phyloP scores from a whole-genome alignment of 2,113 vertebrate species.

The Stigmatopora argus region DNA sequence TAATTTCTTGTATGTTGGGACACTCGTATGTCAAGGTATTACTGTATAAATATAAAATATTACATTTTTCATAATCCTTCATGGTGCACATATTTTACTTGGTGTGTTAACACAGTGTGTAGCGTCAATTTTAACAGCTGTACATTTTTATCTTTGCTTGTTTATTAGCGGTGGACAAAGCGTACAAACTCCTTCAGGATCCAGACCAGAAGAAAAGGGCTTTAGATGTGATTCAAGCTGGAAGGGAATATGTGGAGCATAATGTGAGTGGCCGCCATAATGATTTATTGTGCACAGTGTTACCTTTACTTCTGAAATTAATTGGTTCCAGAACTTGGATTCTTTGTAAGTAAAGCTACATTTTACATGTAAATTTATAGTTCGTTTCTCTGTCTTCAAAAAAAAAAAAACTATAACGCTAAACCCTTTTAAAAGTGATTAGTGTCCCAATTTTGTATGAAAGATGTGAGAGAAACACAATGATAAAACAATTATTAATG shows the following conservation, averaged over 20 bases:
- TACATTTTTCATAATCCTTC: neutral
- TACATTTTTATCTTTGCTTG: neutral
- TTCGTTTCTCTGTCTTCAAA: too few species aligned
- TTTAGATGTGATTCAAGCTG: slow-evolving; percentile 92
- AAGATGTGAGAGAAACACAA: too few species aligned
- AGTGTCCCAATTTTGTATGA: too few species aligned
- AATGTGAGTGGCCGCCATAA: slow-evolving; percentile 73
- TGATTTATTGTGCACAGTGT: neutral
- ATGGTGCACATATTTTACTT: neutral
- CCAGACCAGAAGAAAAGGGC: slow-evolving; percentile 96
- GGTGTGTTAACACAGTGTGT: neutral
- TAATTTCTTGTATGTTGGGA: neutral
- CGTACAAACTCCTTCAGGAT: slow-evolving; percentile 91
- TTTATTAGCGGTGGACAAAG: slow-evolving; percentile 89
- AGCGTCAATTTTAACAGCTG: neutral
- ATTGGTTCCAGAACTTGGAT: too few species aligned
- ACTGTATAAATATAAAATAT: too few species aligned
- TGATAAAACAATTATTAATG: too few species aligned
- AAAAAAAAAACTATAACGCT: too few species aligned
- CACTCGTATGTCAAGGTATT: too few species aligned
- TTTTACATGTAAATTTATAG: too few species aligned
- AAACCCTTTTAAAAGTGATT: too few species aligned
- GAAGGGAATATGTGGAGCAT: slow-evolving; percentile 93
- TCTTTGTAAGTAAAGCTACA: too few species aligned
- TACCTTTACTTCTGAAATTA: too few species aligned